Percentiles rank a stretch among this genome's conserved stretches.
phyloP scores from a whole-genome alignment of 2,888 invertebrate genomes.

The Trilocha varians region DNA sequence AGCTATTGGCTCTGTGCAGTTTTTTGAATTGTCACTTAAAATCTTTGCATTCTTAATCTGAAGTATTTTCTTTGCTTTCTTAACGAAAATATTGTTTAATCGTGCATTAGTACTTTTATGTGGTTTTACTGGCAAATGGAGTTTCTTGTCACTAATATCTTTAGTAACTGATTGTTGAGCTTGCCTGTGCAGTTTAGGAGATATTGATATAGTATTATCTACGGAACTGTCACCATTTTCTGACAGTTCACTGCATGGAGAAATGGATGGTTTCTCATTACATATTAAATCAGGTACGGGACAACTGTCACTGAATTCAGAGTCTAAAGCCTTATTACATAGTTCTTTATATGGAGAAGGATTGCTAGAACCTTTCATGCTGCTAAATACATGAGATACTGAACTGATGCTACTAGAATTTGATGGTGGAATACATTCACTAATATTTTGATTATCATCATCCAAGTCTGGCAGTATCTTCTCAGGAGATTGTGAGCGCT shows the following conservation, averaged over 20 bases:
- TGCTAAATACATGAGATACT: constrained; percentile 52
- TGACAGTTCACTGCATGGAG: constrained; percentile 64
- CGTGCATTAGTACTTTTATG: constrained; percentile 38
- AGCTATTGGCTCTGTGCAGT: constrained; percentile 28
- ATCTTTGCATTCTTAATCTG: constrained; percentile 57
- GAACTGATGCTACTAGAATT: constrained; percentile 35
- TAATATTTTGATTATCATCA: constrained; percentile 40
- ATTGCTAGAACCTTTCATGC: constrained; percentile 59
- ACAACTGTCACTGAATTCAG: constrained; percentile 58
- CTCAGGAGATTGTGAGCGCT: constrained; percentile 41
- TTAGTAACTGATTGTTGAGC: constrained; percentile 20
- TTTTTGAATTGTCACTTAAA: constrained; percentile 14
- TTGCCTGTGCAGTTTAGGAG: constrained; percentile 33
- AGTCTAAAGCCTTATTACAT: constrained; percentile 38
- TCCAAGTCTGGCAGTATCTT: constrained; percentile 60
- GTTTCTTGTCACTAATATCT: constrained; percentile 28
- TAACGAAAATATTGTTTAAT: constrained; percentile 59
- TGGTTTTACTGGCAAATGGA: constrained; percentile 27
- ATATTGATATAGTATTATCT: constrained; percentile 35
- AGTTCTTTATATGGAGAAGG: constrained; percentile 43
- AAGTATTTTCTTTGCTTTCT: constrained; percentile 59
- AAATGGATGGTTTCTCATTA: constrained; percentile 67
- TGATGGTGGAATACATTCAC: constrained; percentile 35
- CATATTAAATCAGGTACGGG: constrained; percentile 66
- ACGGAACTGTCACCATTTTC: constrained; percentile 59